Evolutionary conservation across 2,113 vertebrate genomes (phyloP), one percentile per base, ranked within the genome.

Genomic region (Phalacrocorax aristotelis): DNA sequence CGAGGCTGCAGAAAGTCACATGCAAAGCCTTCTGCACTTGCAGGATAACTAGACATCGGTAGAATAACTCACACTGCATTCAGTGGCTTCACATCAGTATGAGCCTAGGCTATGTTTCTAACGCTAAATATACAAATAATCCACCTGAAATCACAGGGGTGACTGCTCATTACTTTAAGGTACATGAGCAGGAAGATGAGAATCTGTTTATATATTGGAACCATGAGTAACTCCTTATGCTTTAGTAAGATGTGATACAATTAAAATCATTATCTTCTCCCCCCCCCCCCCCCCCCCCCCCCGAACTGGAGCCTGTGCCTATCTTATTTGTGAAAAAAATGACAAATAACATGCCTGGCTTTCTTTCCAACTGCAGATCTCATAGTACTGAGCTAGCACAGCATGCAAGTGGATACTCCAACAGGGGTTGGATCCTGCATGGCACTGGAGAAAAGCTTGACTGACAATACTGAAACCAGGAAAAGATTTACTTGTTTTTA

Each of bases 271-370:
- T 55, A 20, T 11, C 10, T 46, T 46, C 42, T 42, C 15, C 42
- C 15, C 16, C 44, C 12, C 2, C 5, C 7, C 16, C 44, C 12
- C 2, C 5, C 7, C 4, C 16, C 10, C 2, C 6, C 7, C 6
- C 46, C 5, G 2, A 46, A 30, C 0, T 75, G 30, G 3, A 62
- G 15, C 6, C 27, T 81, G 69, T 78, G 6, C 32, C 62, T 34
- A 34, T 44, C 26, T 71, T 75, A 8, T 12, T 57, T 42, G 20
- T 65, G 18, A 82, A 26, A 29, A 10, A 65, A 15, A 11, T 72
- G 57, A 36, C 3, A 52, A 49, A 51, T 18, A 34, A 75, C 71
- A 68, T 32, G 6, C 13, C 30, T 69, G 22, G 5, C 10, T 60
- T 46, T 5, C 21, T 68, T 77, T 72, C 40, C 19, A 71, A 10